phyloP scores from a whole-genome alignment of 2,888 invertebrate genomes.

The Papilio elwesi region DNA sequence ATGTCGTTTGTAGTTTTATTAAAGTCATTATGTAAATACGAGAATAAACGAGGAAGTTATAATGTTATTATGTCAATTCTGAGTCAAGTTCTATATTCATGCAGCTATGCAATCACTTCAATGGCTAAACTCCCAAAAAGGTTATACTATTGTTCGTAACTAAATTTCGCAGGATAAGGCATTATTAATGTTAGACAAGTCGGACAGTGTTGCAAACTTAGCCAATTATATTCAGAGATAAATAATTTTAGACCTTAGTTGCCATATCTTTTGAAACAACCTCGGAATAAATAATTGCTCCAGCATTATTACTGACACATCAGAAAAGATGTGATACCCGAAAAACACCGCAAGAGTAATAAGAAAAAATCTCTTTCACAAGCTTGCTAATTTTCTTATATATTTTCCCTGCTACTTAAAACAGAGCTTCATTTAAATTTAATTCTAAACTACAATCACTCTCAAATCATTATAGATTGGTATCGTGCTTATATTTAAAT shows the following conservation, averaged over 20 bases:
- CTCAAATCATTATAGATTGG: not conserved
- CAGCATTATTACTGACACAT: too few relatives aligned
- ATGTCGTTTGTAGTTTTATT: too few relatives aligned
- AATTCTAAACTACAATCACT: too few relatives aligned
- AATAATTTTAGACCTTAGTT: not conserved
- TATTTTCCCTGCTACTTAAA: too few relatives aligned
- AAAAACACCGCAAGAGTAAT: too few relatives aligned
- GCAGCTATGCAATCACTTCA: not conserved
- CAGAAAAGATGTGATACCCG: too few relatives aligned
- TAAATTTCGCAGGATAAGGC: slow-evolving; percentile 2
- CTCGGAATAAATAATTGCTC: too few relatives aligned
- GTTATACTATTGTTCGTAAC: slow-evolving; percentile 1
- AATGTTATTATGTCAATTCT: not conserved
- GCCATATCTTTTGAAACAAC: not conserved
- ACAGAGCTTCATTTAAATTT: too few relatives aligned
- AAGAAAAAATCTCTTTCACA: too few relatives aligned
- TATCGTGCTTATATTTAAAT: not conserved
- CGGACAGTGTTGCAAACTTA: not conserved
- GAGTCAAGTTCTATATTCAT: not conserved
- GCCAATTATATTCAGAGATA: slow-evolving; percentile 14
- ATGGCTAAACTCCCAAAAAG: not conserved
- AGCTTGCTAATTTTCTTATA: too few relatives aligned
- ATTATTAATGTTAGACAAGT: slow-evolving; percentile 3
- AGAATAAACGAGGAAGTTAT: too few relatives aligned
- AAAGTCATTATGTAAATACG: too few relatives aligned